A percentile compares a stretch with the other conserved stretches of the same genome.
Evolutionary conservation across 2,888 invertebrate species (phyloP).

Genomic region (Dendrolimus pini): DNA sequence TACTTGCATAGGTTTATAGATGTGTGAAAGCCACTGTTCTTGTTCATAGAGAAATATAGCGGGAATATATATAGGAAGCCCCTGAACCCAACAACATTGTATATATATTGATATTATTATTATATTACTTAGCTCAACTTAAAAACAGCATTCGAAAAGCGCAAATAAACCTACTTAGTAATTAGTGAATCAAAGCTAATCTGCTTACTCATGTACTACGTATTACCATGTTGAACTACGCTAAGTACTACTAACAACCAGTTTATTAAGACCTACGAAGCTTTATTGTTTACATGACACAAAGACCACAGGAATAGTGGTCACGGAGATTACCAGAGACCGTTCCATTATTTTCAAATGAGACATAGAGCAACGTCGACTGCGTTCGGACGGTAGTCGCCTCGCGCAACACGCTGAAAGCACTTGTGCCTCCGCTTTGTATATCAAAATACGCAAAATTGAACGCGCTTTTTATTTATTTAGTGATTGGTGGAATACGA

Average conservation of each 20-base stretch:
- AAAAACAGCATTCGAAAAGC: constrained; percentile 1
- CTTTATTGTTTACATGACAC: constrained; percentile 16
- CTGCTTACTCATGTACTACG: constrained; percentile 39
- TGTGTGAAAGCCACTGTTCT: no score
- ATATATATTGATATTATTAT: no score
- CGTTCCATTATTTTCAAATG: constrained; percentile 38
- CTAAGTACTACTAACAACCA: constrained; percentile 30
- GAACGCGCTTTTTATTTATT: constrained; percentile 21
- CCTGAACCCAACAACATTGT: no score
- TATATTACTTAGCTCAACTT: no score
- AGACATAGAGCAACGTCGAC: constrained; percentile 52
- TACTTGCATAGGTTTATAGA: no score
- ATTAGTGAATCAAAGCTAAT: constrained; percentile 35
- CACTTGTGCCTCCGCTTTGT: constrained; percentile 40
- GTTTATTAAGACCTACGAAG: constrained; percentile 28
- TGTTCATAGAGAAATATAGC: no score
- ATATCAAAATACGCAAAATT: constrained; percentile 26
- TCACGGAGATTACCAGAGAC: constrained; percentile 24
- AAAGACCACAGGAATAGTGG: constrained; percentile 27
- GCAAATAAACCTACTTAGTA: constrained; percentile 8
- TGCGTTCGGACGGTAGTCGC: constrained; percentile 42
- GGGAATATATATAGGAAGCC: no score
- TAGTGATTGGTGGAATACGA: constrained; percentile 16
- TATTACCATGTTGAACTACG: constrained; percentile 30
- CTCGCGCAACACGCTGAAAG: constrained; percentile 40